Evolutionary conservation across 2,113 vertebrate genomes (phyloP).

Genomic region (Pelmatolapia mariae): DNA sequence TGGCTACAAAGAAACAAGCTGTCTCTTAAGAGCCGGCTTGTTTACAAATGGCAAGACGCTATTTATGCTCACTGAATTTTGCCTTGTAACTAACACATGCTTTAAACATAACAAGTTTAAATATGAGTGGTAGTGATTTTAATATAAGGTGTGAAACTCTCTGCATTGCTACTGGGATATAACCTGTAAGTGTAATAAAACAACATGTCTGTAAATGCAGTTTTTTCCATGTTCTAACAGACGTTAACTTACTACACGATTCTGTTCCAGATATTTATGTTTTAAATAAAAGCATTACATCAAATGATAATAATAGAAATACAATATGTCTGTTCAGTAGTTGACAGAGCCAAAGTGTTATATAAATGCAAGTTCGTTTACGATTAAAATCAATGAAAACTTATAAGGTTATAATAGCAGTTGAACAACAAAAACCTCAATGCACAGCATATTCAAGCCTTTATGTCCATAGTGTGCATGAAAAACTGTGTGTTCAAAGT

Average conservation of each 20-base stretch:
- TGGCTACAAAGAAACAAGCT: no score
- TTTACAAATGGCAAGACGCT: neutral
- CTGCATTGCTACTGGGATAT: neutral
- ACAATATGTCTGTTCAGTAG: neutral
- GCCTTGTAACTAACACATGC: neutral
- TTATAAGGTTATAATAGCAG: neutral
- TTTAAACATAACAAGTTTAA: accelerated
- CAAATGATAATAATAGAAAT: neutral
- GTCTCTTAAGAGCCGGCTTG: neutral
- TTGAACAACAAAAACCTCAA: neutral
- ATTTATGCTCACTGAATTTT: neutral
- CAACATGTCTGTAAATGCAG: neutral
- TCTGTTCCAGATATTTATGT: neutral
- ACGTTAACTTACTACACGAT: accelerated
- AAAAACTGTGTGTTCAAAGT: no score
- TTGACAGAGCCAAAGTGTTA: neutral
- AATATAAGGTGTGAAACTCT: neutral
- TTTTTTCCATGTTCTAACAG: neutral
- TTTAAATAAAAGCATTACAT: neutral
- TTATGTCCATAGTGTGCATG: neutral
- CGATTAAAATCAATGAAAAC: neutral
- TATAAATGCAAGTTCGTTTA: neutral
- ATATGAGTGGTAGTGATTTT: neutral
- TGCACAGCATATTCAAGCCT: neutral
- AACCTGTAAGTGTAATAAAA: neutral